These are phyloP conservation scores for Drosophila ironensis DNA, from an alignment of 1,140 invertebrate genomes.

Conservation along the genomic window DNA sequence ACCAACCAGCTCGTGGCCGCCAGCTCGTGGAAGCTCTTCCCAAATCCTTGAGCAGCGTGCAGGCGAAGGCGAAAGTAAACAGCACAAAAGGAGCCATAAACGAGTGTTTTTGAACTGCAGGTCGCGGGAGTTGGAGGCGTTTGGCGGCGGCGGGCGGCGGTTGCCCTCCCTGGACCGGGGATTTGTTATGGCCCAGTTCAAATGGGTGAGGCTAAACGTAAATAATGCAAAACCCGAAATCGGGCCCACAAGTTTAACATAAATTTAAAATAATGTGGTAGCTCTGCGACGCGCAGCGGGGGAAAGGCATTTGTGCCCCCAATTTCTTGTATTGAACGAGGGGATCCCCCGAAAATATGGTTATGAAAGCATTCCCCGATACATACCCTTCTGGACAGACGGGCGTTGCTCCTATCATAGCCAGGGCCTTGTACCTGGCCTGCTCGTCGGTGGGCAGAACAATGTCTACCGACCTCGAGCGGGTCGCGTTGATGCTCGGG, in stretches of 20 bases:
- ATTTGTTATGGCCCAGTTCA: neutral
- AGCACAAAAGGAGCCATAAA: conserved; percentile 6
- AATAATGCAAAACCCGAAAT: too few relatives aligned
- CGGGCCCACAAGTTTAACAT: too few relatives aligned
- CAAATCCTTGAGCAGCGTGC: neutral
- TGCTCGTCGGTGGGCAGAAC: conserved; percentile 93
- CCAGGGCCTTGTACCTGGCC: conserved; percentile 90
- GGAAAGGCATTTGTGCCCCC: too few relatives aligned
- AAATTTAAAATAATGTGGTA: too few relatives aligned
- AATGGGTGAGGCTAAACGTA: too few relatives aligned
- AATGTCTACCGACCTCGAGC: conserved; percentile 95
- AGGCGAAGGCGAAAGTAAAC: conserved; percentile 18
- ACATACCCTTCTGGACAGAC: conserved; percentile 72
- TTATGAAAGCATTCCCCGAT: neutral
- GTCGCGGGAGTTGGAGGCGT: too few relatives aligned
- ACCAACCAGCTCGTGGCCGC: neutral
- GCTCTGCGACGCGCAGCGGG: too few relatives aligned
- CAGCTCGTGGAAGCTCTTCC: neutral
- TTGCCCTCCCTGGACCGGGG: neutral
- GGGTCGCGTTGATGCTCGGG: conserved; percentile 86
- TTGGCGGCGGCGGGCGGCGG: neutral
- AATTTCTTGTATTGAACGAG: too few relatives aligned
- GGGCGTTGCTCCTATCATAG: conserved; percentile 82
- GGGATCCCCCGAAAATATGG: too few relatives aligned
- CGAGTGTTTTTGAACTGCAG: neutral